Evolutionary conservation across 2,113 vertebrate species (phyloP).

Genomic region (Athene cunicularia): DNA sequence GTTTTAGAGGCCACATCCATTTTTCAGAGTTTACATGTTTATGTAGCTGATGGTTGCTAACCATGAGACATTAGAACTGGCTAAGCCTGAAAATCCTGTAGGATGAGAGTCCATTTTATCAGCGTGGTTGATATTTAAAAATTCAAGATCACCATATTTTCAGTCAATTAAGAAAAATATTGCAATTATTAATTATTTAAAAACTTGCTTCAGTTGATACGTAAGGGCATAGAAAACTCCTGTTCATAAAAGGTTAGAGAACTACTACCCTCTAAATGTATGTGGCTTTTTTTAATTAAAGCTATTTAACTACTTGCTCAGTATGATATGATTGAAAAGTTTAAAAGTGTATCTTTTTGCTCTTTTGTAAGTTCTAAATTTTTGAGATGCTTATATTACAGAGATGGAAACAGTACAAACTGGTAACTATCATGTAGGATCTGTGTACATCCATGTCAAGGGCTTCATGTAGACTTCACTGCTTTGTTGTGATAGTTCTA

Average conservation of each 20-base stretch:
- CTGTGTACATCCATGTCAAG: background rate
- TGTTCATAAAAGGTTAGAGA: background rate
- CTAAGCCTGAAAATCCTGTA: background rate
- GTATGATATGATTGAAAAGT: background rate
- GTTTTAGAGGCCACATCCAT: background rate
- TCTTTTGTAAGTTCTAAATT: background rate
- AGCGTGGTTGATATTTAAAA: background rate
- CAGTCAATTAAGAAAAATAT: background rate
- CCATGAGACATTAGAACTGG: background rate
- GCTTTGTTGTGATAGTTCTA: background rate
- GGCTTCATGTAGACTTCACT: background rate
- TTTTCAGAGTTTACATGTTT: background rate
- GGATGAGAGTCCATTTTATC: background rate
- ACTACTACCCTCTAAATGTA: background rate
- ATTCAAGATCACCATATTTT: background rate
- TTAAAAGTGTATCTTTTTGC: background rate
- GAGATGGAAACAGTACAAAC: background rate
- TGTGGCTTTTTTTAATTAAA: background rate
- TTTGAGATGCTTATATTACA: background rate
- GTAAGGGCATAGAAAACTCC: background rate
- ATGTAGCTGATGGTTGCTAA: background rate
- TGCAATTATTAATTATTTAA: background rate
- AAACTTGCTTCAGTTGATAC: background rate
- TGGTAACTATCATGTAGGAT: accelerated
- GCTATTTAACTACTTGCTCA: background rate